phyloP scores from a whole-genome alignment of 2,797 vertebrate genomes.

The Antennarius maculatus region DNA sequence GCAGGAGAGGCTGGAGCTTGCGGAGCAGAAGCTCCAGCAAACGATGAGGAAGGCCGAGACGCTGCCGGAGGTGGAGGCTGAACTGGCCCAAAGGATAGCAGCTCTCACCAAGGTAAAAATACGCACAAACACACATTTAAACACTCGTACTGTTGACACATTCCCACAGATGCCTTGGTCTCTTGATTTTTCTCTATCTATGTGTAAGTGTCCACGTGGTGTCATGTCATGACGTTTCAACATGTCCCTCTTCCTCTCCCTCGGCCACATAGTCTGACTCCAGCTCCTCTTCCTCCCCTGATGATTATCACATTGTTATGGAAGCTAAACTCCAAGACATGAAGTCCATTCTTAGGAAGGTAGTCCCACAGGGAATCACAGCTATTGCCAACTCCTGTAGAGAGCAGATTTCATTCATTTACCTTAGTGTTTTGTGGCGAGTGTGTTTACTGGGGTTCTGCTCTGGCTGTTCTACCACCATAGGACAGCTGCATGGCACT shows the following conservation, averaged over 20 bases:
- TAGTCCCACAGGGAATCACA: conserved; percentile 89
- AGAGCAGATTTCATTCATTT: conserved; percentile 81
- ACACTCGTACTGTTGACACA: conserved; percentile 15
- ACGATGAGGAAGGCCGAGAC: conserved; percentile 99
- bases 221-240: conserved; percentile 88
- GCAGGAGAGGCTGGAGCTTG: conserved; percentile 95
- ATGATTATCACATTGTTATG: conserved; percentile 98
- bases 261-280: conserved; percentile 91
- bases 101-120: conserved; percentile 94
- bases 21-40: conserved; percentile 98
- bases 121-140: neutral
- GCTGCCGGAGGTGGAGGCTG: conserved; percentile 97
- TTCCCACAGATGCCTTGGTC: conserved; percentile 34
- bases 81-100: conserved; percentile 97
- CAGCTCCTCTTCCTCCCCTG: conserved; percentile 94
- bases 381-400: conserved; percentile 80
- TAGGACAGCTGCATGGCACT: conserved; percentile 72
- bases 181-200: conserved; percentile 34
- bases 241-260: conserved; percentile 91
- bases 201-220: conserved; percentile 66
- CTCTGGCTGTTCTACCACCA: conserved; percentile 60
- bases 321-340: conserved; percentile 98
- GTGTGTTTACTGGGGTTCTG: conserved; percentile 62
- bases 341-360: conserved; percentile 98
- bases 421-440: conserved; percentile 67